Conservation (phyloP, 2,113 vertebrate genomes). For the Oriolus oriolus region DNA sequence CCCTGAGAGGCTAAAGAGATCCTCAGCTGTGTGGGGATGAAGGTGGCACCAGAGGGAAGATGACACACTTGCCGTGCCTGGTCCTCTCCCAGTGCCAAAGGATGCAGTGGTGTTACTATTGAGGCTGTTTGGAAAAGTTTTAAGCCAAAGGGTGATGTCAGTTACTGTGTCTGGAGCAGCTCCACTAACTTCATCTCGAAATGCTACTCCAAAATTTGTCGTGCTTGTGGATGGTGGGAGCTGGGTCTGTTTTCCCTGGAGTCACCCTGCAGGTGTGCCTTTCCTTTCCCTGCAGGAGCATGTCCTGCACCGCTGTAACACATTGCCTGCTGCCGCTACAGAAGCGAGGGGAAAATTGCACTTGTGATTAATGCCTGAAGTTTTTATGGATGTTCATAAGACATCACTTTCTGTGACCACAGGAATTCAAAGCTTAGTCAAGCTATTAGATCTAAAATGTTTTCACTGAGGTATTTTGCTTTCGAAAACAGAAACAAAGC, state of each 20-base stretch:
- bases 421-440: background rate
- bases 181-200: background rate
- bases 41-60: background rate
- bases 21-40: background rate
- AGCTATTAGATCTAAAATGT: background rate
- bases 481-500: background rate
- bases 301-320: accelerated
- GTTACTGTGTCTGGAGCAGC: background rate
- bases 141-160: background rate
- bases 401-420: background rate
- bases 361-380: background rate
- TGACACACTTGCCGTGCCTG: background rate
- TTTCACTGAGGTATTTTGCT: background rate
- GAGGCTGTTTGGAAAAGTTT: background rate
- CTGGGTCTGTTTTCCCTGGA: background rate
- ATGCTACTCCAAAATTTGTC: background rate
- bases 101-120: accelerated
- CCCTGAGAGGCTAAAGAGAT: background rate
- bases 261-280: accelerated
- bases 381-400: background rate
- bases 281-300: background rate
- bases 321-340: background rate
- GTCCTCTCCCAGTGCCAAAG: background rate
- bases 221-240: background rate
- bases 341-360: background rate